Base-by-base conservation (phyloP, 2,797 vertebrate species). In the Chaenodraco wilsoni region DNA sequence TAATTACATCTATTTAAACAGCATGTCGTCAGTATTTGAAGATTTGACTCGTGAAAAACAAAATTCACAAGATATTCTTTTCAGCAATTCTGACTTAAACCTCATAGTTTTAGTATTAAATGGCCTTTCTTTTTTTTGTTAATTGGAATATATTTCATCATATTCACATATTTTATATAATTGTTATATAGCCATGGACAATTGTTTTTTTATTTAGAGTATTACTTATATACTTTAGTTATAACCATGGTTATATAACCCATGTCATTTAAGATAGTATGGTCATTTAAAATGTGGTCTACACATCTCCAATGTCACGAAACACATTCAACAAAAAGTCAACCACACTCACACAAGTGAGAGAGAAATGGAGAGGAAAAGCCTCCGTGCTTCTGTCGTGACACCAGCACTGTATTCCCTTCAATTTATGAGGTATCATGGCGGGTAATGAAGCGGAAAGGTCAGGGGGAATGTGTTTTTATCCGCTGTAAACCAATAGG, bases 371-470 rank as follows among this genome's bases (percentile, higher is more conserved):
- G 33, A 37, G 2, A 7, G 49, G 3, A 14, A 21, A 44, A 9
- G 9, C 37, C 37, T 49, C 57, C 4, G 55, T 9, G 31, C 23
- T 17, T 55, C 19, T 77, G 61, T 66, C 13, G 33, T 66, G 79
- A 72, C 81, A 69, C 44, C 65, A 43, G 41, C 75, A 72, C 64
- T 75, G 74, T 78, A 77, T 81, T 87, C 80, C 64, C 68, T 65
- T 83, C 85, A 71, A 69, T 91, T 89, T 89, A 86, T 86, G 74
- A 87, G 84, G 78, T 54, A 87, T 88, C 82, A 88, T 65, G 70
- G 63, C 27, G 31, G 72, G 89, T 91, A 93, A 93, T 92, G 88
- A 90, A 89, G 89, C 74, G 48, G 86, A 91, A 91, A 93, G 91
- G 87, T 90, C 89, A 84, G 82, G 73, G 80, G 59, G 78, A 81